Percentiles rank a stretch among this genome's conserved stretches.
Conservation (phyloP, 2,888 invertebrate species). For the Argyra leucocephala region DNA sequence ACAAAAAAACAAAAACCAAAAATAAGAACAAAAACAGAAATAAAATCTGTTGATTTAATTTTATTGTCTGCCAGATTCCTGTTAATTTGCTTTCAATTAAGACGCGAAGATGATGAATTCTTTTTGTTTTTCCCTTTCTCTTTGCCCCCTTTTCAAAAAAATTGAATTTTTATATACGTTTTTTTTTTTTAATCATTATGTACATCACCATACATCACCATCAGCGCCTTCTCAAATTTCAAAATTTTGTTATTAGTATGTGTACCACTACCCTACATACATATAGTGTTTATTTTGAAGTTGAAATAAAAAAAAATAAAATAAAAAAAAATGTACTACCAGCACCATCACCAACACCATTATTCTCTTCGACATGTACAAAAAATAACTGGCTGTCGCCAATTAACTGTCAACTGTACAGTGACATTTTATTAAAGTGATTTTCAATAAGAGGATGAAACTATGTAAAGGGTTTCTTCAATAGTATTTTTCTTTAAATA, state of each 20-base stretch:
- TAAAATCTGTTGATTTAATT: neutral
- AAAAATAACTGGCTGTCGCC: too few relatives aligned
- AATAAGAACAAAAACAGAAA: too few relatives aligned
- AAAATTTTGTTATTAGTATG: too few relatives aligned
- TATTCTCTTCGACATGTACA: neutral
- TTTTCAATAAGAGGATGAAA: too few relatives aligned
- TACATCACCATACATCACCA: neutral
- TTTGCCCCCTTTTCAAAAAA: slow-evolving; percentile 10
- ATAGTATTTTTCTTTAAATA: too few relatives aligned
- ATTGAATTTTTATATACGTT: neutral
- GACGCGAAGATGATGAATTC: neutral
- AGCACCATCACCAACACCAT: neutral
- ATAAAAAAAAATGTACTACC: neutral
- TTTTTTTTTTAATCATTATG: neutral
- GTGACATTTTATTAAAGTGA: too few relatives aligned
- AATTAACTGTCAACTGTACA: too few relatives aligned
- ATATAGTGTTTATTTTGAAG: neutral
- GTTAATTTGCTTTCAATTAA: slow-evolving; percentile 1
- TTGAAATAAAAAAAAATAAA: too few relatives aligned
- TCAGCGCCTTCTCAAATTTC: slow-evolving; percentile 21
- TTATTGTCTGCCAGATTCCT: slow-evolving; percentile 1
- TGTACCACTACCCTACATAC: neutral
- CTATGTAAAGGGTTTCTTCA: too few relatives aligned
- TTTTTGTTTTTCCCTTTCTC: neutral
- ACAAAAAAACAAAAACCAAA: neutral